A percentile compares a stretch with the other conserved stretches of the same genome.
Evolutionary conservation across 2,797 vertebrate genomes (phyloP).

Genomic region (Parotocinclus haroldoi): DNA sequence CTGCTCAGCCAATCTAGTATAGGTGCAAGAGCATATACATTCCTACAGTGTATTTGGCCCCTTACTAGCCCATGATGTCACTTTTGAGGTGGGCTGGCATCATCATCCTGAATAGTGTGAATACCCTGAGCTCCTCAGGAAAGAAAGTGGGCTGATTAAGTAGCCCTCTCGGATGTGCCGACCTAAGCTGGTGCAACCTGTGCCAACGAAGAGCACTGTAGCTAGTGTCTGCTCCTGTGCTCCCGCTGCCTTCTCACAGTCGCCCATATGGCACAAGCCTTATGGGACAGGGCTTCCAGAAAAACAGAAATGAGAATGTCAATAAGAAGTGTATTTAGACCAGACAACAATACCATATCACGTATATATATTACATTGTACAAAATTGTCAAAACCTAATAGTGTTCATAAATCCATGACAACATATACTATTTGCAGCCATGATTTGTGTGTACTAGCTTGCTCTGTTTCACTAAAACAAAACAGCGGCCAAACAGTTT

Average conservation of each 20-base stretch:
- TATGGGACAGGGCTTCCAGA: constrained; percentile 39
- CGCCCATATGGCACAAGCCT: constrained; percentile 52
- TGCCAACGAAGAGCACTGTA: constrained; percentile 48
- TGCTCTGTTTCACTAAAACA: constrained; percentile 19
- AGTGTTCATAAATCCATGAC: no score
- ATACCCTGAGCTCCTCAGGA: constrained; percentile 48
- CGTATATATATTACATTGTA: not conserved
- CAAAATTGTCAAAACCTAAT: no score
- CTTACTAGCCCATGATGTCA: not conserved
- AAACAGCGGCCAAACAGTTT: constrained; percentile 20
- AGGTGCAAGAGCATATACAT: not conserved
- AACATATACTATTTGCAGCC: no score
- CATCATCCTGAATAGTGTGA: constrained; percentile 49
- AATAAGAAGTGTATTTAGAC: not conserved
- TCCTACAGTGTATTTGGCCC: not conserved
- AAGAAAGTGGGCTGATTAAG: constrained; percentile 63
- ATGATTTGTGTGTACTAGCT: constrained; percentile 1
- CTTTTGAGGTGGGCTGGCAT: constrained; percentile 39
- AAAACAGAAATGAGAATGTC: constrained; percentile 18
- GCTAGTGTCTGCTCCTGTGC: constrained; percentile 48
- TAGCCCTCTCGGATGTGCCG: constrained; percentile 41
- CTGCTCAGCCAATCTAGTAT: not conserved
- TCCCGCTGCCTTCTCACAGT: constrained; percentile 41
- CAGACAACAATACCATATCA: no score
- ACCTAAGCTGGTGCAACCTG: constrained; percentile 40